Conservation (phyloP, 2,113 vertebrate species). For the Grus americana region DNA sequence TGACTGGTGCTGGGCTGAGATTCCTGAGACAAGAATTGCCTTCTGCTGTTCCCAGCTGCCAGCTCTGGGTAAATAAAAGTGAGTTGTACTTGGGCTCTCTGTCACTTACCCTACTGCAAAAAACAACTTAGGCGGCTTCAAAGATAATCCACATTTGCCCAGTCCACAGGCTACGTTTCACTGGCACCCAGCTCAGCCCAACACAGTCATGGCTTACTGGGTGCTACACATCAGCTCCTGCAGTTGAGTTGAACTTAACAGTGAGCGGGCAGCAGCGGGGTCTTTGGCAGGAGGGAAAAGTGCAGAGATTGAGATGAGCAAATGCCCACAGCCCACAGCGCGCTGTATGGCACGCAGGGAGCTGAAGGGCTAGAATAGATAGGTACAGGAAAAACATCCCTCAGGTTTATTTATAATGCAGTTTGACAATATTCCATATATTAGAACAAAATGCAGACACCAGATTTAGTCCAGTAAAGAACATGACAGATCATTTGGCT, state of each 20-base stretch:
- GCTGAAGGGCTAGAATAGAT: background rate
- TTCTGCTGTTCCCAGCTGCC: background rate
- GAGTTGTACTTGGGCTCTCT: background rate
- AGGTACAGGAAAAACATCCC: background rate
- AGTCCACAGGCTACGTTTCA: background rate
- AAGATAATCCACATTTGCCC: rapidly evolving
- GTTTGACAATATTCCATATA: background rate
- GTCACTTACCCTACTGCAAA: background rate
- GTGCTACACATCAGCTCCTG: background rate
- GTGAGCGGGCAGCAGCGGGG: background rate
- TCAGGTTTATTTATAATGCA: background rate
- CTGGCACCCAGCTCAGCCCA: background rate
- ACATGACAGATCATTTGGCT: background rate
- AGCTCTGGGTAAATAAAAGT: background rate
- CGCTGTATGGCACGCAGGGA: rapidly evolving
- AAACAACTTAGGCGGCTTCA: background rate
- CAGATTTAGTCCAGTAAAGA: background rate
- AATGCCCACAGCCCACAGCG: background rate
- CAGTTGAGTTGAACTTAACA: background rate
- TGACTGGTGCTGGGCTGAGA: background rate
- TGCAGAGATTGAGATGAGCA: background rate
- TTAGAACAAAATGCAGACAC: background rate
- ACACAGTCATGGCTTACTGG: background rate
- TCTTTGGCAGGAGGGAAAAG: background rate
- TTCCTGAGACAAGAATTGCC: background rate